Evolutionary conservation across 2,113 vertebrate genomes (phyloP).

Genomic region (Neodontobutis hainanensis): DNA sequence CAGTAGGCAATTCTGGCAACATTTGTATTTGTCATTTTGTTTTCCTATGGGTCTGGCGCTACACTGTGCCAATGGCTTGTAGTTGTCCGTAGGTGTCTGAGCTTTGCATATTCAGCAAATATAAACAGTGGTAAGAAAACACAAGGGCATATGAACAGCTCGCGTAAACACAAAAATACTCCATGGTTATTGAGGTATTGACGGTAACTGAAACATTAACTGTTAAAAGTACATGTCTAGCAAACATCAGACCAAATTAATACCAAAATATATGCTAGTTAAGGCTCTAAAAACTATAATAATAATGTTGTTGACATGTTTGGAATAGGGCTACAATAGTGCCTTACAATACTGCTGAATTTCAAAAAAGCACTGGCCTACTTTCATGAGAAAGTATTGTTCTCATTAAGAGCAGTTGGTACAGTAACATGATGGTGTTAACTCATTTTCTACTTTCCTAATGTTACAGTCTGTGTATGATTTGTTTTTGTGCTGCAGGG

Average conservation of each 20-base stretch:
- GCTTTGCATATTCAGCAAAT: slow-evolving; percentile 17
- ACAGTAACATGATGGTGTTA: too few species aligned
- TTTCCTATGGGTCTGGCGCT: slow-evolving; percentile 19
- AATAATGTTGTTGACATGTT: too few species aligned
- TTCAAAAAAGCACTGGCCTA: too few species aligned
- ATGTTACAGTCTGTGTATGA: too few species aligned
- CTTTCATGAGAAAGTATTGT: too few species aligned
- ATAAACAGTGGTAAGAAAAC: slow-evolving; percentile 3
- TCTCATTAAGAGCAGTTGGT: too few species aligned
- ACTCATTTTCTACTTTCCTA: too few species aligned
- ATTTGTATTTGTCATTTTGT: slow-evolving; percentile 33
- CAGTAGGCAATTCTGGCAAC: slow-evolving; percentile 23
- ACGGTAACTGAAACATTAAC: not conserved
- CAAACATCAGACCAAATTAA: not conserved
- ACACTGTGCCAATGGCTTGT: slow-evolving; percentile 15
- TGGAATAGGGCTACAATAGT: too few species aligned
- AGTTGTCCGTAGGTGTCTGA: slow-evolving; percentile 28
- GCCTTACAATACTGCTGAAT: too few species aligned
- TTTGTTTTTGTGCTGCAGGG: too few species aligned
- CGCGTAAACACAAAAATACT: not conserved
- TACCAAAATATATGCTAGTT: not conserved
- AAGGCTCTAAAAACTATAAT: not conserved
- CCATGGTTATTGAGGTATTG: not conserved
- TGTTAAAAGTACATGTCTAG: not conserved
- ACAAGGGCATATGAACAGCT: not conserved